These are phyloP conservation scores for Antedon bifida DNA, from an alignment of 35 echinoderm and acorn worm genomes.

Conservation along the genomic window DNA sequence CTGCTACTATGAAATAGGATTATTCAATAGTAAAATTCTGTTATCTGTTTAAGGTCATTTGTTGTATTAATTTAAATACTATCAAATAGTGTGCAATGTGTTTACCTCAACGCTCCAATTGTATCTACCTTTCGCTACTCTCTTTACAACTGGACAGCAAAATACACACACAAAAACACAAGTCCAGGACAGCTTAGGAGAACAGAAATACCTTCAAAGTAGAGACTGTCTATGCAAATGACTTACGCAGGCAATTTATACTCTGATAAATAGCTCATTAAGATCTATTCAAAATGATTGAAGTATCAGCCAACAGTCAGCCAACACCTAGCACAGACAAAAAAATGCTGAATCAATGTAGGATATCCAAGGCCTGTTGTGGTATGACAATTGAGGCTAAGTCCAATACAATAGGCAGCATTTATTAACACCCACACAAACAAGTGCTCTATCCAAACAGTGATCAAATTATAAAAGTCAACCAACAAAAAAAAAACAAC, in stretches of 20 bases:
- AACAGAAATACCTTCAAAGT: too few relatives aligned
- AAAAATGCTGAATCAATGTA: not conserved
- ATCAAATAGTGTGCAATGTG: too few relatives aligned
- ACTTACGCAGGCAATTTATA: not conserved
- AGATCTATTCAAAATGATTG: not conserved
- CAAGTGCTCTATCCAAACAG: not conserved
- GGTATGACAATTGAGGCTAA: not conserved
- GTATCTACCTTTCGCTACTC: too few relatives aligned
- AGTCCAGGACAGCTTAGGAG: too few relatives aligned
- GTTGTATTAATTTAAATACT: too few relatives aligned
- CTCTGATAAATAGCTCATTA: not conserved
- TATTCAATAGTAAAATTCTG: too few relatives aligned
- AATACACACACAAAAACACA: too few relatives aligned
- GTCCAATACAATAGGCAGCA: not conserved
- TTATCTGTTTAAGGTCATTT: too few relatives aligned
- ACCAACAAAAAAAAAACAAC: not conserved
- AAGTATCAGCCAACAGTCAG: not conserved
- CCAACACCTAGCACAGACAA: too few relatives aligned
- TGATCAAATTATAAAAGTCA: not conserved
- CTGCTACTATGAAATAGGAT: too few relatives aligned
- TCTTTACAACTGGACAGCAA: too few relatives aligned
- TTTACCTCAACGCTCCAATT: too few relatives aligned
- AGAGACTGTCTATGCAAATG: not conserved
- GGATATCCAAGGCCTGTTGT: not conserved
- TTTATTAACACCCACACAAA: not conserved